These are phyloP conservation scores for Trichopoda pennipes DNA, from an alignment of 2,888 invertebrate genomes.

Conservation along the genomic window DNA sequence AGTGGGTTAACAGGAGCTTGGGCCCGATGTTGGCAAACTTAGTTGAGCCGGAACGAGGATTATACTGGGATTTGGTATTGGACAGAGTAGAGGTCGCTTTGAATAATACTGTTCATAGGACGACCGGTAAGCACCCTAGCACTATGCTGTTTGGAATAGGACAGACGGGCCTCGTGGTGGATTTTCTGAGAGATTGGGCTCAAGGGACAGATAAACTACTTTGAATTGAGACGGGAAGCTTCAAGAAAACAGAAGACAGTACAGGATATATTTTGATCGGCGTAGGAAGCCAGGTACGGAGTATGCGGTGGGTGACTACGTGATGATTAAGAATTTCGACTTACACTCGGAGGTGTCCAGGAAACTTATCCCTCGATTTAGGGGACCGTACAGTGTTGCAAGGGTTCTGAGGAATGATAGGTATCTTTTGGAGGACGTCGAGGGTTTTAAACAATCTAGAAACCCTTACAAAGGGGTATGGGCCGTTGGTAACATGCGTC, in stretches of 20 bases:
- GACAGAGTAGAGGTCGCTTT: constrained; percentile 40
- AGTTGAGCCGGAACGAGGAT: neutral
- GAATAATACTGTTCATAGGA: constrained; percentile 50
- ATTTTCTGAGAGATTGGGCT: neutral
- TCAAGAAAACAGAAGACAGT: neutral
- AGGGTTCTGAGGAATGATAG: neutral
- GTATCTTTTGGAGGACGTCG: neutral
- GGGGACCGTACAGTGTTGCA: neutral
- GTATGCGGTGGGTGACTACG: neutral
- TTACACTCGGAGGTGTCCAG: neutral
- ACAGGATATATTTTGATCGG: too few relatives aligned
- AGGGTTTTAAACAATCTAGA: neutral
- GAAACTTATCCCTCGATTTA: neutral
- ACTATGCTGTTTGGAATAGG: neutral
- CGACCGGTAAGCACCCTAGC: neutral
- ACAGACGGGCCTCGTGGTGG: neutral
- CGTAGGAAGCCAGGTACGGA: neutral
- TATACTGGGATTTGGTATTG: constrained; percentile 35
- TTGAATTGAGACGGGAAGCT: neutral
- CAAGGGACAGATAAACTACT: too few relatives aligned
- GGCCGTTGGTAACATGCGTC: neutral
- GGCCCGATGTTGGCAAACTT: constrained; percentile 35
- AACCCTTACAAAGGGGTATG: constrained; percentile 1
- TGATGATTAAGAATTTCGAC: neutral
- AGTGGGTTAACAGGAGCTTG: neutral